Evolutionary conservation across 2,113 vertebrate species (phyloP).

Genomic region (Felis chaus): DNA sequence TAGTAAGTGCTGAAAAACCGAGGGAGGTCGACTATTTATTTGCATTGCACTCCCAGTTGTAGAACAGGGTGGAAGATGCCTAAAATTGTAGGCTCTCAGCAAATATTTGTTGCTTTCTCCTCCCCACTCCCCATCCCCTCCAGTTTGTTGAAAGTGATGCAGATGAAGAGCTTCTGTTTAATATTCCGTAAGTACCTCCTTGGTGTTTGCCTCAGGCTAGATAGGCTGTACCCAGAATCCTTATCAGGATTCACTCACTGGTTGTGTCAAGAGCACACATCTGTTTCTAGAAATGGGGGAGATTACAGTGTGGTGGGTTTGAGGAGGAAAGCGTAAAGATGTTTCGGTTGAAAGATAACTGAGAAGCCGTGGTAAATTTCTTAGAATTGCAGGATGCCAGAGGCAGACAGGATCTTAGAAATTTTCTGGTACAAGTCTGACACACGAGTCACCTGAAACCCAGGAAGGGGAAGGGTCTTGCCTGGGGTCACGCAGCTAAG

Average conservation of each 20-base stretch:
- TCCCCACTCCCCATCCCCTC: background rate
- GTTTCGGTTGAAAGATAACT: slow-evolving; percentile 9
- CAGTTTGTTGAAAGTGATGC: slow-evolving; percentile 98
- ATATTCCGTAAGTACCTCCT: slow-evolving; percentile 93
- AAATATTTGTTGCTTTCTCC: slow-evolving; percentile 72
- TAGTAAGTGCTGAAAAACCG: background rate
- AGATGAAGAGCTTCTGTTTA: slow-evolving; percentile 97
- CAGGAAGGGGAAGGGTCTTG: background rate
- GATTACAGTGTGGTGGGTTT: slow-evolving; percentile 20
- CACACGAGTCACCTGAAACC: background rate
- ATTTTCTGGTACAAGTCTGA: background rate
- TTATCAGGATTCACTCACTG: background rate
- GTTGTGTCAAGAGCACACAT: background rate
- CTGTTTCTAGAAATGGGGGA: slow-evolving; percentile 23
- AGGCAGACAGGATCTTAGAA: background rate
- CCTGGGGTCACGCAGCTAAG: background rate
- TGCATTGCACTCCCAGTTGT: background rate
- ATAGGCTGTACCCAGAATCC: background rate
- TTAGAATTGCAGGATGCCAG: slow-evolving; percentile 2
- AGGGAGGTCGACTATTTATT: background rate
- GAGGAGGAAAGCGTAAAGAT: background rate
- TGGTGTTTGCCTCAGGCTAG: background rate
- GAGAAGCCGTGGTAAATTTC: background rate
- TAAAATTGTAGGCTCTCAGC: slow-evolving; percentile 57
- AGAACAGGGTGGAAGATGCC: slow-evolving; percentile 29